These are phyloP conservation scores for Sebastes melanostomus DNA, from an alignment of 2,797 vertebrate genomes.

Conservation along the genomic window DNA sequence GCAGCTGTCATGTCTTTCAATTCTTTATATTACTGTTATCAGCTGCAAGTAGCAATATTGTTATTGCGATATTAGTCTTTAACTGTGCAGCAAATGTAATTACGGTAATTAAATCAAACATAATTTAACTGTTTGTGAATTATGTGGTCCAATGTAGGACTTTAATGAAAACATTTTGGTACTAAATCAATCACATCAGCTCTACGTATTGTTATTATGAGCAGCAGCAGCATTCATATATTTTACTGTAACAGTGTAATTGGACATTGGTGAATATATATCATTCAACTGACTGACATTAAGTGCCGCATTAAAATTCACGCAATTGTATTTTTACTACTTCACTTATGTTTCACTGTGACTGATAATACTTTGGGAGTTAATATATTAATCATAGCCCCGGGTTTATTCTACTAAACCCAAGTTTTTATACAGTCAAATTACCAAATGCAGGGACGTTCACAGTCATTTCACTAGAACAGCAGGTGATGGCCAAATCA, in stretches of 20 bases:
- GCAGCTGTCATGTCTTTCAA: background rate
- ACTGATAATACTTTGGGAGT: background rate
- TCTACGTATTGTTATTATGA: background rate
- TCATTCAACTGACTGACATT: background rate
- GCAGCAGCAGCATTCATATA: background rate
- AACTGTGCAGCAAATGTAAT: background rate
- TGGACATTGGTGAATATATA: background rate
- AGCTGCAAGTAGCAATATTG: background rate
- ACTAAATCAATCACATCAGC: background rate
- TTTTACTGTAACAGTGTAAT: background rate
- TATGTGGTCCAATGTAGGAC: background rate
- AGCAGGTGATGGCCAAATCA: too few relatives aligned
- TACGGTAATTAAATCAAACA: background rate
- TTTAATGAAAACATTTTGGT: background rate
- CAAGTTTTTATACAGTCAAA: too few relatives aligned
- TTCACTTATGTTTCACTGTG: background rate
- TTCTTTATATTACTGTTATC: background rate
- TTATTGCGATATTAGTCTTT: background rate
- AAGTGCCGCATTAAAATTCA: rapidly evolving
- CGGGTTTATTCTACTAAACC: too few relatives aligned
- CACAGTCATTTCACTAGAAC: too few relatives aligned
- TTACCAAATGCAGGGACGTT: too few relatives aligned
- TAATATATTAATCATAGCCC: background rate
- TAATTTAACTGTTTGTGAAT: background rate
- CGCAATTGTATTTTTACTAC: background rate